Evolutionary conservation across 1,140 invertebrate species (phyloP).

Genomic region (Saccostrea cuccullata): DNA sequence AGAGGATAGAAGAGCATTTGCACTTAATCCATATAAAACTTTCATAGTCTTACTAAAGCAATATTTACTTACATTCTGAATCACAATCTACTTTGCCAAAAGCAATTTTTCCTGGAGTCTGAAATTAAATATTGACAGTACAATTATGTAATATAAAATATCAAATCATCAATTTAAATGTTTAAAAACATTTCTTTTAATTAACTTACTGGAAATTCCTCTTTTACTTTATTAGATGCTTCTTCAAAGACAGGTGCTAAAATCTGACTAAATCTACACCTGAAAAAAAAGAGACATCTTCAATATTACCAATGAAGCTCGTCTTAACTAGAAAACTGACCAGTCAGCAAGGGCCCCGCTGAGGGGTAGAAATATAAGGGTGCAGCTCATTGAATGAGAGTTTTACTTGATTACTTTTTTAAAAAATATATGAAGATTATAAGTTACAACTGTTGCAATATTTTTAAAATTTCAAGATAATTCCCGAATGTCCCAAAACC

Average conservation of each 20-base stretch:
- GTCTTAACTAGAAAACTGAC: too few species aligned
- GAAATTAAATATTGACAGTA: slow-evolving; percentile 56
- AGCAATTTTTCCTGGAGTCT: slow-evolving; percentile 88
- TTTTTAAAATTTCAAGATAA: too few species aligned
- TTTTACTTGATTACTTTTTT: too few species aligned
- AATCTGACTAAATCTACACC: slow-evolving; percentile 91
- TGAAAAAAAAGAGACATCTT: slow-evolving; percentile 54
- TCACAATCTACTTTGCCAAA: slow-evolving; percentile 99
- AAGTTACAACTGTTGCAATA: too few species aligned
- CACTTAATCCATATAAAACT: too few species aligned
- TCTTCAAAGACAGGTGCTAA: slow-evolving; percentile 98
- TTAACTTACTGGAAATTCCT: slow-evolving; percentile 85
- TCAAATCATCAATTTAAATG: not conserved
- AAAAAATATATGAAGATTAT: too few species aligned
- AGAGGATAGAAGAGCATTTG: too few species aligned
- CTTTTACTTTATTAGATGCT: slow-evolving; percentile 90
- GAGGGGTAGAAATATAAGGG: too few species aligned
- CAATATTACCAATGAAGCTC: not conserved
- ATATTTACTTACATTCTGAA: slow-evolving; percentile 85
- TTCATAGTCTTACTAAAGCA: not conserved
- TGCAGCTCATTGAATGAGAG: too few species aligned
- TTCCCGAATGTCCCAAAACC: too few species aligned
- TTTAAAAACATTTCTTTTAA: not conserved
- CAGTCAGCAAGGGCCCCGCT: too few species aligned
- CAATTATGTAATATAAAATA: not conserved